Evolutionary conservation across 2,888 invertebrate species (phyloP), one percentile per base, ranked within the genome.

Genomic region (Blera fallax): DNA sequence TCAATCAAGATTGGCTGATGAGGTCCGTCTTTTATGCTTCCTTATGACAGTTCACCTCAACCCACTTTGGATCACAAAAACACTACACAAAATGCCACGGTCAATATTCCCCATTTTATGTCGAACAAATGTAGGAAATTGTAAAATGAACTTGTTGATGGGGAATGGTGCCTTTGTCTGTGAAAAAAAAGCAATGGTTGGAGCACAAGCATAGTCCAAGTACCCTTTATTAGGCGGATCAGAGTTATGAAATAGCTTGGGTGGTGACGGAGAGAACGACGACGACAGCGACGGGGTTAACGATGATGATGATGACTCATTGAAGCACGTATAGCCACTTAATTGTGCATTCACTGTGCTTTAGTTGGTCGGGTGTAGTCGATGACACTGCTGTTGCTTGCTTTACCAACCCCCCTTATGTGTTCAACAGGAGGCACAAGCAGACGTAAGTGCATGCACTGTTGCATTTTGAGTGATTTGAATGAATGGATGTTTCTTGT

Each of bases 291-390:
- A 45, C 21, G 54, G 32, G 34, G 48, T 27, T 62, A 29, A 70
- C 18, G 62, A 69, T 67, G 62, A 69, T 65, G n/a, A 58, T 62
- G 62, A 69, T 65, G 74, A 84, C 43, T 58, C 74, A 84, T 80
- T 73, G 80, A 84, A 80, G 74, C 74, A 80, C 80, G 84, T 84
- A 76, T 64, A 70, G 34, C 43, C 84, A 84, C 80, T 80, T 76
- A 70, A 76, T 70, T 84, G 80, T 84, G 74, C 80, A 84, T 84
- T 70, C 74, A 74, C 74, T 84, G 78, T 52, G 40, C 56, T 70
- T 58, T 58, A 74, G 58, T 37, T 50, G 10, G 48, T 69, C 21
- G 69, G 48, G 32, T 21, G 64, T 50, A 37, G 43, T 69, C 40
- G 62, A 69, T 56, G 58, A 29, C 24, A 40, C 10, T 76, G 21